Evolutionary conservation across 2,113 vertebrate genomes (phyloP).

Genomic region (Lagopus leucura): DNA sequence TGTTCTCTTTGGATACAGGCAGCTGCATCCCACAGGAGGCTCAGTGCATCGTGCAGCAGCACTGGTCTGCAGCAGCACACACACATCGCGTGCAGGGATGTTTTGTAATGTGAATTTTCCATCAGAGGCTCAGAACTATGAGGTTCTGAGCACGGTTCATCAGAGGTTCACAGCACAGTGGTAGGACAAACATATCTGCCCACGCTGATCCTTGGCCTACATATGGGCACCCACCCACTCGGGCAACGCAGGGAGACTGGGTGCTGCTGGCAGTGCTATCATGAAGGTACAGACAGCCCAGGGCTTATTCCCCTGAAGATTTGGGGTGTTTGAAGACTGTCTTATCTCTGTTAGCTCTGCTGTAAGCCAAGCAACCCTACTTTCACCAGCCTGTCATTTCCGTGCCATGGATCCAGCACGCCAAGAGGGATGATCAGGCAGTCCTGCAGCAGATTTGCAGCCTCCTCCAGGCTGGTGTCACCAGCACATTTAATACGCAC

Average conservation of each 20-base stretch:
- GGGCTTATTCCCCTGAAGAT: neutral
- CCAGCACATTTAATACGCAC: neutral
- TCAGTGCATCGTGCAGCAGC: neutral
- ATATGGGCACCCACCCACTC: neutral
- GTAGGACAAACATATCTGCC: neutral
- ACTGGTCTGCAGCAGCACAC: neutral
- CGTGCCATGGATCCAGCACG: rapidly evolving
- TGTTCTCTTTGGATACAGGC: neutral
- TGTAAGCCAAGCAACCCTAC: neutral
- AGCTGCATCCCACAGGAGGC: neutral
- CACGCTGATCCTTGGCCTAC: neutral
- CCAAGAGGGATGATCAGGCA: neutral
- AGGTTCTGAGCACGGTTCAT: too few species aligned
- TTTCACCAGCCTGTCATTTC: neutral
- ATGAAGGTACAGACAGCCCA: neutral
- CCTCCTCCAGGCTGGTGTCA: constrained; percentile 6
- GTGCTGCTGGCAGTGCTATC: neutral
- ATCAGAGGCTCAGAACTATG: neutral
- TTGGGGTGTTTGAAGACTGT: neutral
- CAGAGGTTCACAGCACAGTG: rapidly evolving
- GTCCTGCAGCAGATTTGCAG: neutral
- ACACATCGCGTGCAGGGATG: rapidly evolving
- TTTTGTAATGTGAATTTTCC: neutral
- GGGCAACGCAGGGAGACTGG: neutral
- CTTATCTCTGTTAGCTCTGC: neutral